These are phyloP conservation scores for Neopipo cinnamomea DNA, from an alignment of 2,113 vertebrate genomes.

Conservation along the genomic window DNA sequence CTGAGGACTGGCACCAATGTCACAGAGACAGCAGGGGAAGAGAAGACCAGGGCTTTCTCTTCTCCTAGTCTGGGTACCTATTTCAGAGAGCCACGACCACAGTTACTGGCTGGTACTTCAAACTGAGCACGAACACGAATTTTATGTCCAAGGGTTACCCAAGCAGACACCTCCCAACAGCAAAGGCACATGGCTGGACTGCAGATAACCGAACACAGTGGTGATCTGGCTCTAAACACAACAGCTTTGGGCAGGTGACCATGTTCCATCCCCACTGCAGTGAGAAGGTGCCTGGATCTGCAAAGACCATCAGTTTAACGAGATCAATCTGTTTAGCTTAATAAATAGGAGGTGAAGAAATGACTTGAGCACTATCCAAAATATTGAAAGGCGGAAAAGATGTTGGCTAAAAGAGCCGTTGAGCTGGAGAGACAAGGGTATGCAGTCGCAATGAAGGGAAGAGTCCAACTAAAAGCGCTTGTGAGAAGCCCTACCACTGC, in stretches of 20 bases:
- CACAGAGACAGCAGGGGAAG: background rate
- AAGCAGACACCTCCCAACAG: background rate
- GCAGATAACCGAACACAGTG: background rate
- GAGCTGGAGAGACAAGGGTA: background rate
- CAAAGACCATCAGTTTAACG: background rate
- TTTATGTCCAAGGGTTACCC: background rate
- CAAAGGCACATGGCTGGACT: background rate
- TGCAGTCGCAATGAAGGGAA: background rate
- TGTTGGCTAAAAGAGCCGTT: background rate
- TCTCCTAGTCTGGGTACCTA: background rate
- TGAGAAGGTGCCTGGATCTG: background rate
- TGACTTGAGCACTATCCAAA: conserved; percentile 34
- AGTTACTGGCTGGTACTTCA: background rate
- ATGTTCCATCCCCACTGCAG: background rate
- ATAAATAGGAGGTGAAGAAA: conserved; percentile 45
- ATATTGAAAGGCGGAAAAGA: conserved; percentile 4
- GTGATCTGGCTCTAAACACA: background rate
- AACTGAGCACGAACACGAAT: accelerated
- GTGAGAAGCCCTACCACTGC: background rate
- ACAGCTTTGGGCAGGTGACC: background rate
- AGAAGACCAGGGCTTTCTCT: background rate
- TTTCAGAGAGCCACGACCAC: background rate
- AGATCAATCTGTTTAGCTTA: conserved; percentile 14
- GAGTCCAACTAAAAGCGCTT: background rate
- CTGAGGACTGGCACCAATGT: background rate